Base-by-base conservation (phyloP, 2,888 invertebrate genomes). In the Chaitophorus viminalis region DNA sequence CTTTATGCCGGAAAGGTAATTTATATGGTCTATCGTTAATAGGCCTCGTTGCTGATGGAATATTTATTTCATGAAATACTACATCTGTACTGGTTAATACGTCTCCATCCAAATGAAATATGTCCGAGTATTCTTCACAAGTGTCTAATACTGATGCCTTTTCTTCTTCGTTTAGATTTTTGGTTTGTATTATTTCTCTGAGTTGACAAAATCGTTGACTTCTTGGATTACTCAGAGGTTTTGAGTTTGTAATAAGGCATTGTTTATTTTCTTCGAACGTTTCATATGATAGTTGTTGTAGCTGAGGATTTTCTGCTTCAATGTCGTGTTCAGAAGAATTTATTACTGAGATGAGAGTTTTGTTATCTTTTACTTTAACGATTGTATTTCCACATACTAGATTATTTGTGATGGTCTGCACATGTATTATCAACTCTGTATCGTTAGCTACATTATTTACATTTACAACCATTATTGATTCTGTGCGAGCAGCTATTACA, bases 21-120 rank as follows among this genome's bases (percentile, higher is more conserved):
- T 88, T 92, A 93, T 82, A 88, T 33, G 89, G 89, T 70, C 89
- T 88, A 76, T 75, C 60, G 2, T 33, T 75, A 4, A 83, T 82
- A 17, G 83, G 83, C 25, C 25, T 21, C 0, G 33, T 21, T 33
- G 33, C 4, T 25, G 46, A 17, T 46, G 52, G 36, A 17, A 33
- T 77, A 8, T 72, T 65, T 9, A 86, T 17, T 9, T 70, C 86
- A 17, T 86, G 79, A 52, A 18, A 70, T 25, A 88, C n/a, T 0
- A 79, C 75, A n/a, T 83, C 52, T 8, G 89, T 89, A 9, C 65
- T 39, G 3, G 77, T 46, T 39, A 90, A 82, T 21, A 31, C 17
- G 46, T 89, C 89, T 21, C 83, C 89, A 0, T 89, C 89, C 25
- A 90, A 36, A 65, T 88, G 85, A 46, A 88, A 89, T 17, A 89